A percentile compares a stretch with the other conserved stretches of the same genome.
Conservation (phyloP, 2,888 invertebrate genomes). For the Schizotus pectinicornis region DNA sequence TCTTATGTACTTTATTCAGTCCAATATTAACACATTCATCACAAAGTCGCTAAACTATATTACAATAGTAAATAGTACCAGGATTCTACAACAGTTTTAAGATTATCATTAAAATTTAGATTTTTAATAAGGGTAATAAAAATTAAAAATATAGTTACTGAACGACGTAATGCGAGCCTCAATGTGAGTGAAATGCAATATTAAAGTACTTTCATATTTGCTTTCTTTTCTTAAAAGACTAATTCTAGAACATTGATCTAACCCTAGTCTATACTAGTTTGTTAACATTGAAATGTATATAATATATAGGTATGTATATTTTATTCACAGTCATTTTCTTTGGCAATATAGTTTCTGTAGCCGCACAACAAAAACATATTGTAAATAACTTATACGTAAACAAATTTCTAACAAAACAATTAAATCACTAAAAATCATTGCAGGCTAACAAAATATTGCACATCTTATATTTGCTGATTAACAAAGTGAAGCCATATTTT, state of each 20-base stretch:
- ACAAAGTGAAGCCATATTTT: constrained; percentile 36
- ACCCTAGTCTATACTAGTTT: constrained; percentile 16
- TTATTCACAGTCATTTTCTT: constrained; percentile 58
- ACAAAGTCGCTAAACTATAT: constrained; percentile 45
- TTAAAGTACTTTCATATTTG: constrained; percentile 39
- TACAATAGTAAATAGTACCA: constrained; percentile 35
- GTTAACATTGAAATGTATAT: constrained; percentile 53
- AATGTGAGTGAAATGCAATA: constrained; percentile 40
- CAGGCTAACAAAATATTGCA: constrained; percentile 43
- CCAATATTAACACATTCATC: constrained; percentile 52
- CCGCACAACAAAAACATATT: constrained; percentile 37
- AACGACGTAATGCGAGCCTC: constrained; percentile 34
- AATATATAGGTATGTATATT: constrained; percentile 51
- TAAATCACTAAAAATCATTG: constrained; percentile 7
- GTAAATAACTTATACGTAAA: background rate
- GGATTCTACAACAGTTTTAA: constrained; percentile 30
- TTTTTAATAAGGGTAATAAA: constrained; percentile 25
- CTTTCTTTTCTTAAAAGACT: constrained; percentile 39
- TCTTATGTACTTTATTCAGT: constrained; percentile 46
- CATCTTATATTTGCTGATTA: constrained; percentile 29
- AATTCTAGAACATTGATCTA: constrained; percentile 46
- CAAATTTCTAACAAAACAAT: constrained; percentile 19
- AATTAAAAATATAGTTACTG: constrained; percentile 28
- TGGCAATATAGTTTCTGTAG: constrained; percentile 53
- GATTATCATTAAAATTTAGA: constrained; percentile 22